phyloP scores from a whole-genome alignment of 2,113 vertebrate genomes.

The Argyrosomus japonicus region DNA sequence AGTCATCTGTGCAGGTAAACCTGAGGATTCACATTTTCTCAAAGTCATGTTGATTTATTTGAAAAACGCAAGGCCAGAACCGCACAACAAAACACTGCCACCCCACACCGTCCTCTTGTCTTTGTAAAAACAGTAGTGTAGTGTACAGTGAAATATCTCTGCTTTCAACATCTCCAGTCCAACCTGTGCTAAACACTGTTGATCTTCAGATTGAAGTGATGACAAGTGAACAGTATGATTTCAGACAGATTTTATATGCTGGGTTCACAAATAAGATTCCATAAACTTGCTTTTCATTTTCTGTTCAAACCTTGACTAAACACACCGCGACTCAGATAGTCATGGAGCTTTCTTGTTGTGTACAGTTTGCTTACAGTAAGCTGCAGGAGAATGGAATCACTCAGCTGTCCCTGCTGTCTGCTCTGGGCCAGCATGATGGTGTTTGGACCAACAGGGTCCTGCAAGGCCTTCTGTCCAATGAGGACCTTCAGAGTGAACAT shows the following conservation, averaged over 20 bases:
- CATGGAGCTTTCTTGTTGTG: constrained; percentile 3
- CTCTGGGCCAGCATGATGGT: constrained; percentile 87
- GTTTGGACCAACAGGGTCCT: constrained; percentile 90
- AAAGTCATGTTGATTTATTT: not conserved
- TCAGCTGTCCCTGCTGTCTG: constrained; percentile 88
- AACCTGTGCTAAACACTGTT: not conserved
- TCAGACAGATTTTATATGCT: not conserved
- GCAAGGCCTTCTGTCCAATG: constrained; percentile 87
- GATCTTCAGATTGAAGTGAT: not conserved
- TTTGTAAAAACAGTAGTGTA: too few species aligned
- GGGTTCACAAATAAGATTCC: not conserved
- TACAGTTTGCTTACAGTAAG: constrained; percentile 88
- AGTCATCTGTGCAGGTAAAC: constrained; percentile 91
- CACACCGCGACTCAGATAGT: not conserved
- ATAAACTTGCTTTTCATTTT: not conserved
- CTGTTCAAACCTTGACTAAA: not conserved
- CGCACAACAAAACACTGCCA: not conserved
- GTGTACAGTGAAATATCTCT: not conserved
- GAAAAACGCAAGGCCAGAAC: not conserved
- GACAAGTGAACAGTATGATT: not conserved
- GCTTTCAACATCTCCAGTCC: constrained; percentile 1
- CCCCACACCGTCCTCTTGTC: not conserved
- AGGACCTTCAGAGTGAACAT: constrained; percentile 83
- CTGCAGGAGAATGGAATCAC: constrained; percentile 89
- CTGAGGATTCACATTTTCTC: not conserved